phyloP scores from a whole-genome alignment of 1,140 invertebrate genomes.

The Anastrepha obliqua region DNA sequence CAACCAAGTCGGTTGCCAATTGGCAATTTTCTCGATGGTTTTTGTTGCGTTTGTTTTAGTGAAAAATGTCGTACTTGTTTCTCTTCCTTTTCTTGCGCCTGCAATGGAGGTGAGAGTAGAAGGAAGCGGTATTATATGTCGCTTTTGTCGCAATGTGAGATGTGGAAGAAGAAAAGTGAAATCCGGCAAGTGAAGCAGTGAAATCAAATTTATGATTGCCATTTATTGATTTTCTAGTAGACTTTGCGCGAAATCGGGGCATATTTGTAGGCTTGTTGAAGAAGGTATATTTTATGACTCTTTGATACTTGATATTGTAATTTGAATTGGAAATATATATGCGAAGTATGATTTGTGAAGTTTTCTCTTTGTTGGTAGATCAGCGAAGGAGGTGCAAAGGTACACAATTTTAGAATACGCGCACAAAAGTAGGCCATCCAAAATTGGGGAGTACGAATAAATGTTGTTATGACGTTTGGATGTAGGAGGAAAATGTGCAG shows the following conservation, averaged over 20 bases:
- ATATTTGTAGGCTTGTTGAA: slow-evolving; percentile 24
- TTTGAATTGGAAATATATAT: slow-evolving; percentile 22
- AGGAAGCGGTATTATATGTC: not conserved
- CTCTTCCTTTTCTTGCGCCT: not conserved
- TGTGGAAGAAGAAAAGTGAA: not conserved
- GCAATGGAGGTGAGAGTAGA: not conserved
- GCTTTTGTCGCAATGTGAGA: not conserved
- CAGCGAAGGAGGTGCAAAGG: not conserved
- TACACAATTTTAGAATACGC: not conserved
- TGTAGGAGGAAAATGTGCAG: not conserved
- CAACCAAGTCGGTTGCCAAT: not conserved
- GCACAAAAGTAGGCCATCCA: not conserved
- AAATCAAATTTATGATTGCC: slow-evolving; percentile 36
- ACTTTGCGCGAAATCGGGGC: not conserved
- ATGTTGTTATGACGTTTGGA: not conserved
- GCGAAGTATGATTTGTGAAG: not conserved
- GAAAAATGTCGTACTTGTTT: not conserved
- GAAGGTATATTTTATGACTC: not conserved
- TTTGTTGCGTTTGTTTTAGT: not conserved
- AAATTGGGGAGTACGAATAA: not conserved
- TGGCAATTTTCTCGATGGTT: not conserved
- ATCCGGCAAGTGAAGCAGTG: not conserved
- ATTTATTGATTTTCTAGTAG: slow-evolving; percentile 27
- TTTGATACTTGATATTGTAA: slow-evolving; percentile 4
- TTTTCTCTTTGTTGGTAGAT: not conserved